Percentiles rank a stretch among this genome's conserved stretches.
Conservation (phyloP, 2,888 invertebrate genomes). For the Metalampra italica region DNA sequence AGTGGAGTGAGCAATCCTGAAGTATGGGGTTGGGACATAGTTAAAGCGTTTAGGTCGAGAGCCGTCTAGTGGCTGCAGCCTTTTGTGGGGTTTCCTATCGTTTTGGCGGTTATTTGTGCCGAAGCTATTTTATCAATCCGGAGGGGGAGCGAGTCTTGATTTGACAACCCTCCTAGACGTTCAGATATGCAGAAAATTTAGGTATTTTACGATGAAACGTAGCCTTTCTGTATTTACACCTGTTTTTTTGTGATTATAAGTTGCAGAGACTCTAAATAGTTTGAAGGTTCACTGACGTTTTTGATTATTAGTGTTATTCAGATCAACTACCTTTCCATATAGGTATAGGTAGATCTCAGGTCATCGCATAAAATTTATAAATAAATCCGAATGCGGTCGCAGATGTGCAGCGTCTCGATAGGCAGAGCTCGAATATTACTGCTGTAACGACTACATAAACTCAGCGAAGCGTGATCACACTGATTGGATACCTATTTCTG, state of each 20-base stretch:
- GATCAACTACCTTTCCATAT: not conserved
- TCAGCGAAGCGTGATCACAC: constrained; percentile 40
- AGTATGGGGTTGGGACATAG: constrained; percentile 73
- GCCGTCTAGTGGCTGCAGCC: constrained; percentile 63
- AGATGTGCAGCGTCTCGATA: constrained; percentile 10
- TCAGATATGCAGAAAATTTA: constrained; percentile 40
- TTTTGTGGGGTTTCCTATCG: constrained; percentile 73
- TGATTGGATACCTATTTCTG: constrained; percentile 69
- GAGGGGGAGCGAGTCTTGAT: constrained; percentile 55
- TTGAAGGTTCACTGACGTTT: too few relatives aligned
- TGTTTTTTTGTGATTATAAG: too few relatives aligned
- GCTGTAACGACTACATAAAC: constrained; percentile 49
- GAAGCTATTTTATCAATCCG: constrained; percentile 73
- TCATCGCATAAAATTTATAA: constrained; percentile 20
- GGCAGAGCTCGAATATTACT: constrained; percentile 16
- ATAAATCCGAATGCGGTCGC: constrained; percentile 22
- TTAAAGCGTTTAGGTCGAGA: constrained; percentile 77
- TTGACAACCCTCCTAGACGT: constrained; percentile 50
- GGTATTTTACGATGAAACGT: constrained; percentile 13
- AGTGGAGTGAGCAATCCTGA: constrained; percentile 76
- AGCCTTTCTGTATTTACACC: too few relatives aligned
- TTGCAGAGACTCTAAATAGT: too few relatives aligned
- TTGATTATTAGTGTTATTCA: too few relatives aligned
- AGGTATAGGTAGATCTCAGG: constrained; percentile 1
- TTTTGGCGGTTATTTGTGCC: constrained; percentile 57